phyloP scores from a whole-genome alignment of 1,140 invertebrate species.

The Drosophila mojavensis region DNA sequence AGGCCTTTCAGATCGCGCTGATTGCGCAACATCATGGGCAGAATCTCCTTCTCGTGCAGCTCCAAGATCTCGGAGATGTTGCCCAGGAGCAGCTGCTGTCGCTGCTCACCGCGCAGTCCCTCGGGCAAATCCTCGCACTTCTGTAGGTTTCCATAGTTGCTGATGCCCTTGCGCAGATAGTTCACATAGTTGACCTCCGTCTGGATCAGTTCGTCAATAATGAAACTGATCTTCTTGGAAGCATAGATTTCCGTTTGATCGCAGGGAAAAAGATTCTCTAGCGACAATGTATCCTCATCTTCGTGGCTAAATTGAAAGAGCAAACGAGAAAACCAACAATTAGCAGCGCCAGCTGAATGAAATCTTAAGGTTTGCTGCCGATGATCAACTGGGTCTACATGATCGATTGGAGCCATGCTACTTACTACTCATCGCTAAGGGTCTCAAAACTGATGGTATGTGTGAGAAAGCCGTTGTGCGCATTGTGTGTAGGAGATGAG shows the following conservation, averaged over 20 bases:
- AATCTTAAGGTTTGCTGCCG: background rate
- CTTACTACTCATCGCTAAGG: conserved; percentile 83
- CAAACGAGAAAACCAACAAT: background rate
- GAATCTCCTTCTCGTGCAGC: conserved; percentile 73
- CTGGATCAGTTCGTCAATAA: conserved; percentile 79
- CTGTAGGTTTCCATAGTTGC: conserved; percentile 72
- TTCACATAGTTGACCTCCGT: conserved; percentile 83
- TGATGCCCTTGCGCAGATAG: conserved; percentile 71
- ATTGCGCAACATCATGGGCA: conserved; percentile 77
- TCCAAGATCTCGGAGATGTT: conserved; percentile 73
- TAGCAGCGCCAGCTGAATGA: no score
- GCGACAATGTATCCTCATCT: conserved; percentile 77
- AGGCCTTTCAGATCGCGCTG: conserved; percentile 76
- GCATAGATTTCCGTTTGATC: conserved; percentile 82
- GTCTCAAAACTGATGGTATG: conserved; percentile 75
- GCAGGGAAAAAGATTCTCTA: conserved; percentile 82
- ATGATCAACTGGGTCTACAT: background rate
- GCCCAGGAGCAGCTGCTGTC: conserved; percentile 58
- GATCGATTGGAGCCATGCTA: conserved; percentile 21
- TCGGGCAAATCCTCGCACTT: conserved; percentile 61
- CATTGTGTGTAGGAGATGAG: conserved; percentile 56
- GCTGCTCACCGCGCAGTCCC: conserved; percentile 54
- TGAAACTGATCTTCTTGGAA: conserved; percentile 80
- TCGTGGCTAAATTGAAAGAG: conserved; percentile 60
- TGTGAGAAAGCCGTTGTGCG: conserved; percentile 71